Evolutionary conservation across 2,113 vertebrate genomes (phyloP).

Genomic region (Regulus satrapa): DNA sequence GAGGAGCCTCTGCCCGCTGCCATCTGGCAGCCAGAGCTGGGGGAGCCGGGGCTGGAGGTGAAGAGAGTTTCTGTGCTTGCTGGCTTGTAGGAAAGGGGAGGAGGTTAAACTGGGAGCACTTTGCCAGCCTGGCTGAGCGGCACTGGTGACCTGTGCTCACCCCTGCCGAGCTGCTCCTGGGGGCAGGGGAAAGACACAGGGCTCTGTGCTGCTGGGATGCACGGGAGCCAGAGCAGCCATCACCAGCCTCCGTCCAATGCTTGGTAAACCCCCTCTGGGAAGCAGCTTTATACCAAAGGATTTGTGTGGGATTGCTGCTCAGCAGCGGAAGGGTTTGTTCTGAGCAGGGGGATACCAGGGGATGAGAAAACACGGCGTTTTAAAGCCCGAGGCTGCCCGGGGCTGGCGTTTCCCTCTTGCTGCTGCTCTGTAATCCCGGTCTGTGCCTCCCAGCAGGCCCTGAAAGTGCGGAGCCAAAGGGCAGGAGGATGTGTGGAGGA

Average conservation of each 20-base stretch:
- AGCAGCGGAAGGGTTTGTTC: background rate
- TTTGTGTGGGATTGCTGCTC: background rate
- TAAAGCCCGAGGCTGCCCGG: background rate
- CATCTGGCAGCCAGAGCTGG: conserved; percentile 6
- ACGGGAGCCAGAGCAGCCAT: background rate
- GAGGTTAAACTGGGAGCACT: background rate
- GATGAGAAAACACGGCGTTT: background rate
- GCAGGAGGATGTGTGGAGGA: background rate
- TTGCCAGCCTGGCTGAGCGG: background rate
- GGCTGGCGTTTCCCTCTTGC: background rate
- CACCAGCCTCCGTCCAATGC: background rate
- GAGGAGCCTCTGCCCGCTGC: background rate
- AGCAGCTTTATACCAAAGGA: background rate
- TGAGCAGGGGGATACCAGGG: background rate
- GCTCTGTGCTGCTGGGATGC: background rate
- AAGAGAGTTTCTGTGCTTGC: background rate
- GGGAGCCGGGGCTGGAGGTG: background rate
- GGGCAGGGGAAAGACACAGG: rapidly evolving
- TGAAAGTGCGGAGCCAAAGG: background rate
- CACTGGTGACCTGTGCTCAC: background rate
- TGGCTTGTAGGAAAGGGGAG: background rate
- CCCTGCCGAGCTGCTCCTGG: background rate
- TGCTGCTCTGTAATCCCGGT: background rate
- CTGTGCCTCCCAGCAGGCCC: background rate
- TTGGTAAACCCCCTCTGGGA: background rate